Conservation (phyloP, 2,797 vertebrate genomes). For the Onychomys arenicola region DNA sequence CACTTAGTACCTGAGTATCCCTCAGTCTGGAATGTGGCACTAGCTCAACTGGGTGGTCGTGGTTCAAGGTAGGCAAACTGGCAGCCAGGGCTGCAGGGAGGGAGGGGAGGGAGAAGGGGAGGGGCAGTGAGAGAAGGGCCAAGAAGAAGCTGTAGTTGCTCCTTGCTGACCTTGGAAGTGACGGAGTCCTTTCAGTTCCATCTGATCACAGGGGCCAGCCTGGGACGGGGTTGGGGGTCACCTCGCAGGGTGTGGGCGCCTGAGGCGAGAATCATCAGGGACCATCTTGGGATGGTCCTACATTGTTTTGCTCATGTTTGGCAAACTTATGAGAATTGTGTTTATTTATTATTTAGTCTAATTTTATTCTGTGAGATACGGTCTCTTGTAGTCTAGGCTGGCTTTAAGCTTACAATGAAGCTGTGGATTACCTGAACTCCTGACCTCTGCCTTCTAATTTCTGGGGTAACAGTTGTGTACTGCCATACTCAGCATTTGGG, state of each 20-base stretch:
- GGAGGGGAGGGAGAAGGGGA: not conserved
- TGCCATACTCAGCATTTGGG: not conserved
- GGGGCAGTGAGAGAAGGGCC: not conserved
- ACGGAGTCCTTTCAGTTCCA: not conserved
- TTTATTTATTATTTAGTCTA: not conserved
- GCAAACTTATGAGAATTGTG: not conserved
- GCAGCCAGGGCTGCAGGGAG: not conserved
- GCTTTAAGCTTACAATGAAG: not conserved
- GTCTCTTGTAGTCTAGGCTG: not conserved
- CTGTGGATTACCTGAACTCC: not conserved
- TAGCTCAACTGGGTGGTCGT: not conserved
- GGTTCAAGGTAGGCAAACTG: not conserved
- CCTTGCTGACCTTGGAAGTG: not conserved
- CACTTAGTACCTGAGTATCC: not conserved
- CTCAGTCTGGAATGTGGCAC: not conserved
- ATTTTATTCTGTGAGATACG: not conserved
- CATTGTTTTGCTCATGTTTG: not conserved
- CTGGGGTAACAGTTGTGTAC: not conserved
- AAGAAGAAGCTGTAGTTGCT: not conserved
- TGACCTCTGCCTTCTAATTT: not conserved
- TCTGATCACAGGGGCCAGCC: not conserved
- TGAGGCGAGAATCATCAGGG: not conserved
- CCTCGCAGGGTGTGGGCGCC: too few species aligned
- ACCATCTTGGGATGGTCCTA: not conserved
- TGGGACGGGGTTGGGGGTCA: not conserved